Evolutionary conservation across 2,797 vertebrate genomes (phyloP).

Genomic region (Furcifer pardalis): DNA sequence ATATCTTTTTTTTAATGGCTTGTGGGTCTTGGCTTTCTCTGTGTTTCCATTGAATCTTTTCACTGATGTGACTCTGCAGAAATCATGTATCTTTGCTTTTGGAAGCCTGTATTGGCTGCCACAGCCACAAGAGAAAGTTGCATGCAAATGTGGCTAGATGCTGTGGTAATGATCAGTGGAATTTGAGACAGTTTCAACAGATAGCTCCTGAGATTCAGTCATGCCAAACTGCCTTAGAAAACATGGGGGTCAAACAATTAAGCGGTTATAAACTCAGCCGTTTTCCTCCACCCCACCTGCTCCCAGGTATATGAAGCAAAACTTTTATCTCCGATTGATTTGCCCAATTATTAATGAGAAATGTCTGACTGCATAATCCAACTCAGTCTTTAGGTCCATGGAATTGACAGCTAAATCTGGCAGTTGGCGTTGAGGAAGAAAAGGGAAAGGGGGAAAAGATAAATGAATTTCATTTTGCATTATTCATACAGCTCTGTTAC

Average conservation of each 20-base stretch:
- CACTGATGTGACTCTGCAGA: background rate
- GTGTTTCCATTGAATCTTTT: background rate
- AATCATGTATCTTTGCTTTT: slow-evolving; percentile 30
- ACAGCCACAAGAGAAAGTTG: slow-evolving; percentile 20
- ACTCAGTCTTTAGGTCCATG: slow-evolving; percentile 61
- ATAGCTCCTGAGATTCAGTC: slow-evolving; percentile 34
- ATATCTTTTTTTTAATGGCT: background rate
- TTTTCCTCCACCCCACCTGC: slow-evolving; percentile 31
- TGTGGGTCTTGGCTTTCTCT: background rate
- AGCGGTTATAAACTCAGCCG: slow-evolving; percentile 51
- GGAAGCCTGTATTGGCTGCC: background rate
- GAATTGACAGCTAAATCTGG: slow-evolving; percentile 69
- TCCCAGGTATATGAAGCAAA: slow-evolving; percentile 60
- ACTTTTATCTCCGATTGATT: slow-evolving; percentile 66
- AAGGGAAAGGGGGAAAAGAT: slow-evolving; percentile 19
- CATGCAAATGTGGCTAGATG: slow-evolving; percentile 40
- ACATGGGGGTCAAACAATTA: slow-evolving; percentile 34
- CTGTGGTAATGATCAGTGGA: slow-evolving; percentile 26
- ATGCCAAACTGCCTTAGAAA: slow-evolving; percentile 32
- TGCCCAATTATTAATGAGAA: slow-evolving; percentile 62
- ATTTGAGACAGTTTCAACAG: slow-evolving; percentile 44
- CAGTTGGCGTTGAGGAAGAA: slow-evolving; percentile 59
- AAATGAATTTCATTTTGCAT: slow-evolving; percentile 60
- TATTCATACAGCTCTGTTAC: slow-evolving; percentile 65
- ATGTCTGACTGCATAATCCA: slow-evolving; percentile 65